phyloP scores from a whole-genome alignment of 2,888 invertebrate genomes.

The Caenorhabditis sulstoni region DNA sequence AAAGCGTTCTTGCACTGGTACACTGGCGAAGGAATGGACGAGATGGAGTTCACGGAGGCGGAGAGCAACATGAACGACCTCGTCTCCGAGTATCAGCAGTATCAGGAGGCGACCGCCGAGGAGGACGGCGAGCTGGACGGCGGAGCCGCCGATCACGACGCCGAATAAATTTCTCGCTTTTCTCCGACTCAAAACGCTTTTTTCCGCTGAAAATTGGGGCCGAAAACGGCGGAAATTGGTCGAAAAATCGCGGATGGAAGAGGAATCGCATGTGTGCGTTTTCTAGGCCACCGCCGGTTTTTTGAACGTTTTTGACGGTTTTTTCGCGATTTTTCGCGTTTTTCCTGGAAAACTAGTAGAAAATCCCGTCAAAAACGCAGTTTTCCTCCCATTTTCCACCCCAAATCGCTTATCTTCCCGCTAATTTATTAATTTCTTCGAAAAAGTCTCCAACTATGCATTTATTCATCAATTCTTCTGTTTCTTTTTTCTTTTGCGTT shows the following conservation, averaged over 20 bases:
- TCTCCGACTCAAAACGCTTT: background rate
- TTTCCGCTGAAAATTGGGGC: too few species aligned
- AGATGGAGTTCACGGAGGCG: constrained; percentile 96
- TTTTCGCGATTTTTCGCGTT: too few species aligned
- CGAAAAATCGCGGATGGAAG: too few species aligned
- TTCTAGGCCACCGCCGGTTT: too few species aligned
- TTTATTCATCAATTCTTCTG: constrained; percentile 21
- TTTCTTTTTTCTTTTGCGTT: constrained; percentile 23
- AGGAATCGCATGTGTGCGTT: too few species aligned
- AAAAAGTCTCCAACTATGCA: background rate
- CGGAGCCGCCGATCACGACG: constrained; percentile 2
- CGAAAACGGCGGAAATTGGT: too few species aligned
- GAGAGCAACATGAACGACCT: constrained; percentile 92
- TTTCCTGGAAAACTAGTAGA: too few species aligned
- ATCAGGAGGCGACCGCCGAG: constrained; percentile 81
- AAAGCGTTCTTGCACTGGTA: constrained; percentile 98
- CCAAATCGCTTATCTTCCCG: too few species aligned
- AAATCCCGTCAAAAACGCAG: background rate
- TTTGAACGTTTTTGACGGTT: too few species aligned
- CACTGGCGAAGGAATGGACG: constrained; percentile 97
- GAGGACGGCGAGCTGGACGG: constrained; percentile 67
- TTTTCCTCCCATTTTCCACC: background rate
- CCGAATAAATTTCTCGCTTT: constrained; percentile 26
- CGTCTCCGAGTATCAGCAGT: constrained; percentile 90
- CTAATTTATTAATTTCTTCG: background rate